Evolutionary conservation across 2,113 vertebrate species (phyloP).

Genomic region (Vidua macroura): DNA sequence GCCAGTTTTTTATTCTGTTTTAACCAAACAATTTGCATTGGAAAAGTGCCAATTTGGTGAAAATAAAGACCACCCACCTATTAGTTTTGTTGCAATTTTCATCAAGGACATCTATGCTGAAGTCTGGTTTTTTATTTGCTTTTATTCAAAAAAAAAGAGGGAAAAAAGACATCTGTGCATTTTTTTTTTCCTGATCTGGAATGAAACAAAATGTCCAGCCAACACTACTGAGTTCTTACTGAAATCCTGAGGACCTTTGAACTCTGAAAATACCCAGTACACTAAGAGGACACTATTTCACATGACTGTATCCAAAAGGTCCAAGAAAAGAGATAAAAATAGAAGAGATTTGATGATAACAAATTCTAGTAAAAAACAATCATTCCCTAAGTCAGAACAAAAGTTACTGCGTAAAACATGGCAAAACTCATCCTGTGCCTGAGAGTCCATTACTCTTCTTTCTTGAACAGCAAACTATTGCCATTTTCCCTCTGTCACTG

Average conservation of each 20-base stretch:
- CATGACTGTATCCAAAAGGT: neutral
- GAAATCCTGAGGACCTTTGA: slow-evolving; percentile 17
- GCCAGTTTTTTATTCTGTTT: neutral
- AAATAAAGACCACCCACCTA: neutral
- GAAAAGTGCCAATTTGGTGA: neutral
- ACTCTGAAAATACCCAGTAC: neutral
- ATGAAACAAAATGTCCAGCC: slow-evolving; percentile 55
- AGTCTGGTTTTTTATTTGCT: neutral
- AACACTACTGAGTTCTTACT: neutral
- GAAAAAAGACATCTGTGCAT: neutral
- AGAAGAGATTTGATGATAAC: neutral
- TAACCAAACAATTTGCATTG: neutral
- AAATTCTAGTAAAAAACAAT: neutral
- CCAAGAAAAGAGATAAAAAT: slow-evolving; percentile 11
- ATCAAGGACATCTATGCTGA: neutral
- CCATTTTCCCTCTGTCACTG: neutral
- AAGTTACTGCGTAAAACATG: neutral
- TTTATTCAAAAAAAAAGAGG: neutral
- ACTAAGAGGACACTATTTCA: neutral
- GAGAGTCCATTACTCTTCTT: neutral
- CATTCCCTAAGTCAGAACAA: neutral
- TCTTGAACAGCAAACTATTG: neutral
- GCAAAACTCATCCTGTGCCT: neutral
- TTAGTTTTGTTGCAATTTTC: neutral
- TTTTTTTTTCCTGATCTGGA: neutral